Base-by-base conservation (phyloP, 2,113 vertebrate genomes). In the Colius striatus region DNA sequence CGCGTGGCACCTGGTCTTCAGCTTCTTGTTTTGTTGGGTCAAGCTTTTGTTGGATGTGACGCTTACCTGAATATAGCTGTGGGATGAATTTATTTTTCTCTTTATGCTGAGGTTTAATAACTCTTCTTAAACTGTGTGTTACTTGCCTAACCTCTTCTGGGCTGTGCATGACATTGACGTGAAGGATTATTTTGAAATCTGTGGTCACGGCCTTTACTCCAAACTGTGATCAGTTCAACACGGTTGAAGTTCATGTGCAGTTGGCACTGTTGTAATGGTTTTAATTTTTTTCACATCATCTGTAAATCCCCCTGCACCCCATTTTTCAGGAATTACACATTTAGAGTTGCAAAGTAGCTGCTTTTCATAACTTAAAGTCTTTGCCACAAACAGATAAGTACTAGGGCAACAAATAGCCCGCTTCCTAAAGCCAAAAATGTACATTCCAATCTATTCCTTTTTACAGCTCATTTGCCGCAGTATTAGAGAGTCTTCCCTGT, bases 201-300 rank as follows among this genome's bases (percentile, higher is more conserved):
- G 70, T 89, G 58, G 84, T 54, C 84, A 93, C 73, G 95, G 95
- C 88, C 86, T 94, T 97, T 43, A 61, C 57, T 94, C 58, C 54
- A 18, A 87, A 77, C 63, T 63, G 79, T 77, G 70, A 78, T 94
- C 76, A 48, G 88, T 90, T 94, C 88, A 89, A 75, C 77, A 15
- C 1, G 5, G 90, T 95, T 95, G 94, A 93, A 94, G 67, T 84
- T 92, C 86, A 58, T 72, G 34, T 62, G 88, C 94, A 90, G 77
- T 81, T 27, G 70, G 80, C 90, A 55, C 80, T 11, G n/a, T 67
- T 84, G 73, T 61, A 81, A 90, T 41, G 41, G 7, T 79, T 92
- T 78, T 48, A 18, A 11, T 75, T 84, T 80, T 41, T 41, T 87
- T 72, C 58, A 47, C 38, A 25, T 66, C 43, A 16, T 38, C 63